Evolutionary conservation across 92 coral and sea anemone genomes (phyloP), one percentile per base, ranked within the genome.

Genomic region (Zoanthus gigantus): DNA sequence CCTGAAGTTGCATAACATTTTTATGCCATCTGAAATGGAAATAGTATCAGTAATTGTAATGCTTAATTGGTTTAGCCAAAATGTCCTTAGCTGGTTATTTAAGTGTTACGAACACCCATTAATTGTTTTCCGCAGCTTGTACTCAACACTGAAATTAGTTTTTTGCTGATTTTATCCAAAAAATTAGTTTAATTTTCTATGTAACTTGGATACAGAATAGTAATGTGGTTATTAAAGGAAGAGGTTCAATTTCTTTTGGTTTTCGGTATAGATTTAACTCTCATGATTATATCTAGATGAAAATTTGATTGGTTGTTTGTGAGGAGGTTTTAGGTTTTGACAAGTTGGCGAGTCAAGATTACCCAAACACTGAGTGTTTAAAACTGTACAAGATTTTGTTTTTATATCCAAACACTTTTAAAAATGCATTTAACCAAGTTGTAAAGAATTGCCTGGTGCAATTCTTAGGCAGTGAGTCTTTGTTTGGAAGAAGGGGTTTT

Each of bases 371-470:
- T 79, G 83, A 79, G 83, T 79, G 83, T 79, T 61, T 13, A 28
- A 37, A 42, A 11, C 67, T 30, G 45, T 10, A 32, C 50, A 30
- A 34, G 5, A 16, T 23, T 7, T 63, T 63, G 8, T 50, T 50
- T 63, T 63, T 63, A 34, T 18, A 63, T 17, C 69, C 5, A 63
- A 63, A 63, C 28, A n/a, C 69, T 63, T 31, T 8, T 29, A 29
- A 66, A 29, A 78, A 60, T 60, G 66, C 15, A 60, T 60, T 57
- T 78, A 56, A 17, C 53, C 66, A 7, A 29, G 63, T 78, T 31
- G 34, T 63, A 60, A 28, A n/a, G 71, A 42, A 50, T 79, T 79
- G 84, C 84, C 84, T 79, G 84, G 84, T 61, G 84, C 84, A 79
- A 79, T 42, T 79, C 84, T 61, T 11, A 79, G 50, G 60, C 72